Base-by-base conservation (phyloP, 2,113 vertebrate genomes). In the Neodontobutis hainanensis region DNA sequence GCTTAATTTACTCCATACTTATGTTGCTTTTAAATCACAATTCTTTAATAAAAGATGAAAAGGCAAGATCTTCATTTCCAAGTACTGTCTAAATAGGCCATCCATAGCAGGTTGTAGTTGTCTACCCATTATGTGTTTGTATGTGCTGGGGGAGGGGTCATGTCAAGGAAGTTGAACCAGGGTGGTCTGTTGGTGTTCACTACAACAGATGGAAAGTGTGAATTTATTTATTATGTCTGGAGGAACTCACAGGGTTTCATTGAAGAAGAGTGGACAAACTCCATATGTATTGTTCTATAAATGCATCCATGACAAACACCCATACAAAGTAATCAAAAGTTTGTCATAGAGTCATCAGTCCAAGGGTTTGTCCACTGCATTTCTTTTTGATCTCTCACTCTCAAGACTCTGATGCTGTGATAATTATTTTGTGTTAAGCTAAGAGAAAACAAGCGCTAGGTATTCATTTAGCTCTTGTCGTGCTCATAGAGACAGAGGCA, bases 181-280 rank as follows among this genome's bases (percentile, higher is more conserved):
- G 87, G 89, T 87, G 87, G 89, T 89, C 89, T 85, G 73, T 81
- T 79, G 59, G 75, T 83, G 72, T 84, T 82, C 65, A 36, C 56
- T n/a, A 75, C 78, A 85, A 82, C 88, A 91, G 89, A 90, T 91
- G 85, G 85, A 85, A 87, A 87, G 87, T 87, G 85, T 79, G 83
- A 82, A 85, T 38, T 12, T 51, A 50, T 85, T 80, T 77, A 85
- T 88, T 46, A 61, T 77, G 70, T 76, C 56, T n/a, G 36, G 47
- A 52, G 49, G 71, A 71, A 66, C 65, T 62, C 61, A 49, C 48
- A 0, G n/a, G 32, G 73, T 51, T 50, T 68, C 70, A 68, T 72
- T 73, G 65, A 60, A 35, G 4, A n/a, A 15, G 61, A 27, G 19
- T 27, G 19, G 19, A 27, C 19, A 27, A 27, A 27, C 19, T 27